Evolutionary conservation across 2,113 vertebrate species (phyloP).

Genomic region (Apodemus speciosus): DNA sequence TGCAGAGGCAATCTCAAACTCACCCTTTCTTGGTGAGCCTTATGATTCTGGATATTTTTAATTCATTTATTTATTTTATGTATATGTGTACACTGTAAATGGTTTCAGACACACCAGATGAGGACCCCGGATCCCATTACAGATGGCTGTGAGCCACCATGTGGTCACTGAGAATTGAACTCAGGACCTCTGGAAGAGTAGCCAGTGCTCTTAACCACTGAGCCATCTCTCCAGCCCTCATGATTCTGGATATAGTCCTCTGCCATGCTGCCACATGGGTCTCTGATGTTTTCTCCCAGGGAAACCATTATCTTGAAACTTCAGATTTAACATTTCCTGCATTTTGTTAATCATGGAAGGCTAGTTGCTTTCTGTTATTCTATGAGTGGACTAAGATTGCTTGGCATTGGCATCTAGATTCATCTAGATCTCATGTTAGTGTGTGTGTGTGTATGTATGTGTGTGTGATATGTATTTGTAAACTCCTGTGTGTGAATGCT

Average conservation of each 20-base stretch:
- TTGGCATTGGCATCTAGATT: neutral
- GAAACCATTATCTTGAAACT: neutral
- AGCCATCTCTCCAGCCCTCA: no score
- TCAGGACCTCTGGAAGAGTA: no score
- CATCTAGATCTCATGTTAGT: neutral
- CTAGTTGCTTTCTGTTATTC: neutral
- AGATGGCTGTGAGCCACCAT: no score
- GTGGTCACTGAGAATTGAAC: no score
- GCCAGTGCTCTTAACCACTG: no score
- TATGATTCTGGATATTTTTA: neutral
- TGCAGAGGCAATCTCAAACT: neutral
- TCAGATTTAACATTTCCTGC: neutral
- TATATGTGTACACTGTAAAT: no score
- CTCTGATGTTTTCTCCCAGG: neutral
- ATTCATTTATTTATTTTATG: no score
- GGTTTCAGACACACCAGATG: no score
- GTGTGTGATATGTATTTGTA: neutral
- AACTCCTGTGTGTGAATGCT: neutral
- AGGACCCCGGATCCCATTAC: no score
- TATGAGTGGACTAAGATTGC: neutral
- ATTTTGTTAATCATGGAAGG: neutral
- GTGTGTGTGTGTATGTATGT: neutral
- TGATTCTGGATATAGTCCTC: fast-evolving
- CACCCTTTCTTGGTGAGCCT: neutral
- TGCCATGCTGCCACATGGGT: fast-evolving